phyloP scores from a whole-genome alignment of 2,888 invertebrate species.

The Lepidonotus clava region DNA sequence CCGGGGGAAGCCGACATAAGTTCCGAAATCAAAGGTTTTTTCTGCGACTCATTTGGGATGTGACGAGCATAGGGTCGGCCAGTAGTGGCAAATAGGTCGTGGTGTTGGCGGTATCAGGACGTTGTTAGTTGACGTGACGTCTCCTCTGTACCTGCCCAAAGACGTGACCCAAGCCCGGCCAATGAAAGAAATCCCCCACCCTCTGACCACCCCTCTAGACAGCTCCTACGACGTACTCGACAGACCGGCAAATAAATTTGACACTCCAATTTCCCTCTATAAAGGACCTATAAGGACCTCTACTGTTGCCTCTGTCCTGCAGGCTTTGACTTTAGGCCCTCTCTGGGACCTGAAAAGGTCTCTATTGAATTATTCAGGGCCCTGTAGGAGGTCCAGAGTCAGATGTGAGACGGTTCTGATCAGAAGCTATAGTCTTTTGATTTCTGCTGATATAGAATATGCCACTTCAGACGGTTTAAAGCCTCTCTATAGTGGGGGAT shows the following conservation, averaged over 20 bases:
- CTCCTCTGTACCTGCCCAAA: not conserved
- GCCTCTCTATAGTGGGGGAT: too few relatives aligned
- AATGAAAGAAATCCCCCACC: not conserved
- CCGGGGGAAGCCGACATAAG: not conserved
- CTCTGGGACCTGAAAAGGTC: too few relatives aligned
- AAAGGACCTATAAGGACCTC: not conserved
- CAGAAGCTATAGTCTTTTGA: too few relatives aligned
- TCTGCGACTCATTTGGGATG: not conserved
- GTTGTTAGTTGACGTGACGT: not conserved
- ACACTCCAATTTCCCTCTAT: slow-evolving; percentile 3
- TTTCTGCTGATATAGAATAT: too few relatives aligned
- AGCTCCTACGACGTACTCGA: not conserved
- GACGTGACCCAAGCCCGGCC: not conserved
- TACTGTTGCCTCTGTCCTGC: not conserved
- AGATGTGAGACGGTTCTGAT: too few relatives aligned
- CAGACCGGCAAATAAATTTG: not conserved
- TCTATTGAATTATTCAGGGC: too few relatives aligned
- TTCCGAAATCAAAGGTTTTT: not conserved
- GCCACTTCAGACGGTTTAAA: too few relatives aligned
- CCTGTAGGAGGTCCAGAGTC: too few relatives aligned
- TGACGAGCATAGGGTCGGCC: not conserved
- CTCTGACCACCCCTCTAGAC: too few relatives aligned
- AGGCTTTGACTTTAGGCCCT: too few relatives aligned
- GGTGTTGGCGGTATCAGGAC: not conserved
- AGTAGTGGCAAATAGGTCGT: not conserved